Evolutionary conservation across 2,888 invertebrate species (phyloP).

Genomic region (Melanotus villosus): DNA sequence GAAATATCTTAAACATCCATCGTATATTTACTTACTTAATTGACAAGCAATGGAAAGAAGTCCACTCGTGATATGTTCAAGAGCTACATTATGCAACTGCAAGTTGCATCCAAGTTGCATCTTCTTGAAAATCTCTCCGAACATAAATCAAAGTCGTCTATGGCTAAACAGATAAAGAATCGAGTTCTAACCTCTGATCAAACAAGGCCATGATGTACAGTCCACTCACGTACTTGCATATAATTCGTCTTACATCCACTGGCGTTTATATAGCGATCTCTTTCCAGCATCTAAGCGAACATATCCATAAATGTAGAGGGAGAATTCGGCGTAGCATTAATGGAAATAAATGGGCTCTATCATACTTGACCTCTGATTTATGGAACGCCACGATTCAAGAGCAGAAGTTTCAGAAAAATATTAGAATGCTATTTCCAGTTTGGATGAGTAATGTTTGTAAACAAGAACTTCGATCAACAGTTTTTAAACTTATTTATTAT

Average conservation of each 20-base stretch:
- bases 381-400: slow-evolving; percentile 37
- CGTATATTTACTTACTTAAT: slow-evolving; percentile 22
- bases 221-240: slow-evolving; percentile 48
- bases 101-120: no score
- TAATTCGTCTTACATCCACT: slow-evolving; percentile 41
- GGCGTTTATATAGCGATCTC: slow-evolving; percentile 18
- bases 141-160: slow-evolving; percentile 37
- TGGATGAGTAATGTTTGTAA: slow-evolving; percentile 37
- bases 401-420: slow-evolving; percentile 39
- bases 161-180: slow-evolving; percentile 47
- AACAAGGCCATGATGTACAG: slow-evolving; percentile 43
- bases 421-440: slow-evolving; percentile 37
- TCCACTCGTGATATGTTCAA: neutral
- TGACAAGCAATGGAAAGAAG: slow-evolving; percentile 23
- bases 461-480: slow-evolving; percentile 33
- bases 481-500: slow-evolving; percentile 23
- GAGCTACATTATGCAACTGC: slow-evolving; percentile 22
- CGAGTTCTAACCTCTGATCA: slow-evolving; percentile 45
- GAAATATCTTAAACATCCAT: slow-evolving; percentile 1
- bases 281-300: neutral
- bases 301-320: slow-evolving; percentile 20
- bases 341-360: slow-evolving; percentile 43
- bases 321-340: slow-evolving; percentile 40
- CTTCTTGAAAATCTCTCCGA: slow-evolving; percentile 21
- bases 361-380: slow-evolving; percentile 44